phyloP scores from a whole-genome alignment of 2,888 invertebrate species.

The Chrysolina haemoptera region DNA sequence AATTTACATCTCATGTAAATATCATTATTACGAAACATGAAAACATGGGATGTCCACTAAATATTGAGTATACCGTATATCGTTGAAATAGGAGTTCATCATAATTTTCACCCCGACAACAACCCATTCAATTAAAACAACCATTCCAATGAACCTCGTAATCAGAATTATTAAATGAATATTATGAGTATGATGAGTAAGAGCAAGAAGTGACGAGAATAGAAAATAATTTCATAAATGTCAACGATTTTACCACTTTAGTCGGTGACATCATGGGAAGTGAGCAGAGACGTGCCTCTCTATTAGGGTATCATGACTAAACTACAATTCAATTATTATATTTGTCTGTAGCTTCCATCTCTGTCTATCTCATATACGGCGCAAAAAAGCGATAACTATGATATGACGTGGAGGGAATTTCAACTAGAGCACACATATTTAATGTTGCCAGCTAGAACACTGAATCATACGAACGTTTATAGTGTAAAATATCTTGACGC shows the following conservation, averaged over 20 bases:
- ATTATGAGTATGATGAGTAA: slow-evolving; percentile 34
- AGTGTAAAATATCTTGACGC: slow-evolving; percentile 31
- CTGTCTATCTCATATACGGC: slow-evolving; percentile 6
- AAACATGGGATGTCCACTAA: no score
- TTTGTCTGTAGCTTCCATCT: slow-evolving; percentile 16
- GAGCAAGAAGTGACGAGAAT: slow-evolving; percentile 37
- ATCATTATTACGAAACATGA: no score
- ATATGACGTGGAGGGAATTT: slow-evolving; percentile 20
- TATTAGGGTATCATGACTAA: slow-evolving; percentile 26
- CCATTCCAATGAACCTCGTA: slow-evolving; percentile 17
- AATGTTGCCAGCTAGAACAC: slow-evolving; percentile 25
- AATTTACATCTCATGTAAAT: no score
- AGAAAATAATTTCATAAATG: slow-evolving; percentile 39
- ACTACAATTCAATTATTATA: slow-evolving; percentile 1
- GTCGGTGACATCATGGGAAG: slow-evolving; percentile 56
- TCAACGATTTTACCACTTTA: slow-evolving; percentile 46
- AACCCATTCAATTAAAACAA: background rate
- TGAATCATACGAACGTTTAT: slow-evolving; percentile 36
- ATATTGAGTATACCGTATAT: no score
- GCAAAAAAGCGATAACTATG: background rate
- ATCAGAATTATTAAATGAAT: slow-evolving; percentile 16
- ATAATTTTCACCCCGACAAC: background rate
- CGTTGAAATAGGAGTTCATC: no score
- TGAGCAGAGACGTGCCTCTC: slow-evolving; percentile 49
- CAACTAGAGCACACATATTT: slow-evolving; percentile 15